These are phyloP conservation scores for Rhinoderma darwinii DNA, from an alignment of 2,113 vertebrate species.

Conservation along the genomic window DNA sequence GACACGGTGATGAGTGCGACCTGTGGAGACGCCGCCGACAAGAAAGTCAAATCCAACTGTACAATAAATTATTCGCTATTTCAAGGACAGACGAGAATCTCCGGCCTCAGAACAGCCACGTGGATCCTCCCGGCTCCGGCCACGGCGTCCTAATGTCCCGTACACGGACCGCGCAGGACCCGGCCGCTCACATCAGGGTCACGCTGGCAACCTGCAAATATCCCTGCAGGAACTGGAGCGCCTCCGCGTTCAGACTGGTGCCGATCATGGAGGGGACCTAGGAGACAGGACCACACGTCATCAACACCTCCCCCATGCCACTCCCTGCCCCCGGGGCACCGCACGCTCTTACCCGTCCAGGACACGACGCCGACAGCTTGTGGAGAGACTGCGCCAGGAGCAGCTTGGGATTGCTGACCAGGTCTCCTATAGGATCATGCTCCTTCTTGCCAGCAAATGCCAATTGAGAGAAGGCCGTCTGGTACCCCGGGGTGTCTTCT, in stretches of 20 bases:
- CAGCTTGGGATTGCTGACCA: constrained; percentile 92
- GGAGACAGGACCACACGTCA: constrained; percentile 43
- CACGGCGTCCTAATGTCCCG: not conserved
- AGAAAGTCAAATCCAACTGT: constrained; percentile 63
- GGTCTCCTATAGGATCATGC: constrained; percentile 91
- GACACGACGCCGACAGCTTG: constrained; percentile 93
- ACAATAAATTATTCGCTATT: constrained; percentile 63
- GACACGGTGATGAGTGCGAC: constrained; percentile 66
- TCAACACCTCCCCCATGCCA: too few relatives aligned
- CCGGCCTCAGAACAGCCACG: constrained; percentile 38
- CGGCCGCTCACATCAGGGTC: constrained; percentile 89
- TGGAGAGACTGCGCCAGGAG: constrained; percentile 94
- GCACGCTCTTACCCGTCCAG: constrained; percentile 93
- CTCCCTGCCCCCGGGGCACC: too few relatives aligned
- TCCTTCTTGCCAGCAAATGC: constrained; percentile 97
- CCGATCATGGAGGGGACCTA: constrained; percentile 96
- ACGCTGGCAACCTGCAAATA: constrained; percentile 94
- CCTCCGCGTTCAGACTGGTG: constrained; percentile 92
- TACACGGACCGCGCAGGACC: too few relatives aligned
- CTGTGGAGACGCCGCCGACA: constrained; percentile 65
- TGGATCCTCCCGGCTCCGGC: not conserved
- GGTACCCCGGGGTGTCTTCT: constrained; percentile 95
- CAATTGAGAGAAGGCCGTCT: constrained; percentile 96
- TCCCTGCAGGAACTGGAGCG: constrained; percentile 91
- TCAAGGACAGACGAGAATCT: constrained; percentile 60